phyloP scores from a whole-genome alignment of 2,888 invertebrate genomes.

The Sialis lutaria region DNA sequence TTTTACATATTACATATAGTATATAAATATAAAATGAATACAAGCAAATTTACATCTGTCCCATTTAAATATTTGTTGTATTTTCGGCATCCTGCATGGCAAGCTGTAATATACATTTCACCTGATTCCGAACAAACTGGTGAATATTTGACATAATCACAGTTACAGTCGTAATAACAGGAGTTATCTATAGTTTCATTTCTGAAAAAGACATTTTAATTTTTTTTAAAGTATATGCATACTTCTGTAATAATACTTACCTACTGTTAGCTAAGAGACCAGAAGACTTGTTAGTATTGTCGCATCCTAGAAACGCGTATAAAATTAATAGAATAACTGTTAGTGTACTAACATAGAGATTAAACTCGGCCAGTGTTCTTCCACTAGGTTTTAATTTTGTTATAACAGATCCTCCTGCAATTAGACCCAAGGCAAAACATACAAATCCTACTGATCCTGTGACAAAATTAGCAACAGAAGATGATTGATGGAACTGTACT shows the following conservation, averaged over 20 bases:
- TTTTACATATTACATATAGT: no score
- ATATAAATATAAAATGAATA: no score
- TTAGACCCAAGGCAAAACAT: slow-evolving; percentile 48
- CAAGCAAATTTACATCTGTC: slow-evolving; percentile 21
- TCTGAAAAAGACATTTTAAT: slow-evolving; percentile 14
- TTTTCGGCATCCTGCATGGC: slow-evolving; percentile 56
- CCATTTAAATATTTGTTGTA: slow-evolving; percentile 24
- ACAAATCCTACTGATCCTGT: slow-evolving; percentile 54
- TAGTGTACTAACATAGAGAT: slow-evolving; percentile 42
- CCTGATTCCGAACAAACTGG: slow-evolving; percentile 51
- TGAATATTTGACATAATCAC: slow-evolving; percentile 19
- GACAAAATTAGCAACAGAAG: slow-evolving; percentile 54
- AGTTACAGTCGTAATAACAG: slow-evolving; percentile 48
- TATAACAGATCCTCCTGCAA: slow-evolving; percentile 45
- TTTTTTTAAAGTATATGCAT: not conserved
- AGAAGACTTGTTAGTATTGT: slow-evolving; percentile 35
- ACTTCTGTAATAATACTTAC: slow-evolving; percentile 15
- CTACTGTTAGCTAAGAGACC: slow-evolving; percentile 23
- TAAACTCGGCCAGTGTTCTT: slow-evolving; percentile 49
- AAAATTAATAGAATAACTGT: slow-evolving; percentile 43
- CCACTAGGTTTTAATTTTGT: slow-evolving; percentile 48
- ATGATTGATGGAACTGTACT: slow-evolving; percentile 60
- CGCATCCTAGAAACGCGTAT: slow-evolving; percentile 48
- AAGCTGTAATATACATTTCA: slow-evolving; percentile 56
- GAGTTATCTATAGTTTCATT: slow-evolving; percentile 24